A percentile compares a stretch with the other conserved stretches of the same genome.
Evolutionary conservation across 2,888 invertebrate species (phyloP).

Genomic region (Oegoconia quadripuncta): DNA sequence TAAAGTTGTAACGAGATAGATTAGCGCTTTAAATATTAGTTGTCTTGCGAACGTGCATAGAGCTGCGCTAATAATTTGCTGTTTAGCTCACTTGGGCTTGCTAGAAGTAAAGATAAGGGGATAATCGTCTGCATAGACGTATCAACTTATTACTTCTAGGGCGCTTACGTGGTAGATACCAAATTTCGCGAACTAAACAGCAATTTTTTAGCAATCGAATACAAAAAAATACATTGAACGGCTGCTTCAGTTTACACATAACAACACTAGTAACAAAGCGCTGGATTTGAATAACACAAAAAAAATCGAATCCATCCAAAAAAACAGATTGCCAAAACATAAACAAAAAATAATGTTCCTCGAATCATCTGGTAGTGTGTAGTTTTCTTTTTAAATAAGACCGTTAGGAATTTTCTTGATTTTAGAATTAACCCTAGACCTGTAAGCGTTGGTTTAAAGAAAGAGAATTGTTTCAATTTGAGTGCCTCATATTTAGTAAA

Average conservation of each 20-base stretch:
- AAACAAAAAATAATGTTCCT: conserved; percentile 22
- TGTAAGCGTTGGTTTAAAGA: conserved; percentile 34
- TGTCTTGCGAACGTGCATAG: background rate
- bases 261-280: conserved; percentile 9
- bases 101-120: no score
- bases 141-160: no score
- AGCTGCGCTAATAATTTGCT: no score
- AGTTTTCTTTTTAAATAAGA: conserved; percentile 15
- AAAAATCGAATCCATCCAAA: conserved; percentile 50
- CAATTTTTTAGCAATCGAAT: no score
- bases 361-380: conserved; percentile 8
- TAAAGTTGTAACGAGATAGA: background rate
- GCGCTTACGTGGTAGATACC: no score
- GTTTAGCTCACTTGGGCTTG: no score
- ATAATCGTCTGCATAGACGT: no score
- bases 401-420: conserved; percentile 19
- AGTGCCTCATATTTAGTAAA: conserved; percentile 64
- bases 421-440: conserved; percentile 30
- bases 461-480: conserved; percentile 64
- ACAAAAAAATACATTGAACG: no score
- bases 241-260: no score
- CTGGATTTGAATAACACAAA: conserved; percentile 21
- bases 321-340: conserved; percentile 33
- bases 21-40: conserved; percentile 5
- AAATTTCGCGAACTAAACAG: no score